A percentile compares a stretch with the other conserved stretches of the same genome.
These are phyloP conservation scores for Lota lota DNA, from an alignment of 2,113 vertebrate genomes.

Conservation along the genomic window DNA sequence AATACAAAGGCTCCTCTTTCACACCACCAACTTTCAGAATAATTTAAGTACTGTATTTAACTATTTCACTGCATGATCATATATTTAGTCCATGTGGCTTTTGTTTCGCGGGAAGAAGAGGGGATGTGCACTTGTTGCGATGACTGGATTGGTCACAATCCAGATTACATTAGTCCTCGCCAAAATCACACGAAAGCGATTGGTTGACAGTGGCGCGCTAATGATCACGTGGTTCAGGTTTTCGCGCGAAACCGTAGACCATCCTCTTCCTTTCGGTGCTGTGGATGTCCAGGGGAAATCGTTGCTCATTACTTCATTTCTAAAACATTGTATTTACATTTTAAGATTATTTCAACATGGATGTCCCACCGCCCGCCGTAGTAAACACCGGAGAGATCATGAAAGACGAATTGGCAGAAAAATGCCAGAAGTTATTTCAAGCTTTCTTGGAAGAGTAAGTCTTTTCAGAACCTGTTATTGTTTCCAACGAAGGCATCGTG, in stretches of 20 bases:
- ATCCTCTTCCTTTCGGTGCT: background rate
- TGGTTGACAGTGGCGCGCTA: conserved; percentile 68
- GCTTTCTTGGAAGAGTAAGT: conserved; percentile 98
- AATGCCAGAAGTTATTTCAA: conserved; percentile 96
- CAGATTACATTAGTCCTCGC: background rate
- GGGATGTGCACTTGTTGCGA: too few relatives aligned
- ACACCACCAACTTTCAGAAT: too few relatives aligned
- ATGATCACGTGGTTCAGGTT: conserved; percentile 58
- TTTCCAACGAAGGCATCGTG: background rate
- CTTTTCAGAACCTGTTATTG: background rate
- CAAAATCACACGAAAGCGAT: conserved; percentile 23
- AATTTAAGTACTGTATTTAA: too few relatives aligned
- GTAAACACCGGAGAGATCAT: conserved; percentile 76
- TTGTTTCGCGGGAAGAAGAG: too few relatives aligned
- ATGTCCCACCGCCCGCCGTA: conserved; percentile 63
- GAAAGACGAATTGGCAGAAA: conserved; percentile 94
- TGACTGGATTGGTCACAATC: background rate
- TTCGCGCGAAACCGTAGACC: conserved; percentile 78
- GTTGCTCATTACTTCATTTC: background rate
- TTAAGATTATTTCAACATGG: conserved; percentile 58
- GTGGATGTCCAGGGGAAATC: background rate
- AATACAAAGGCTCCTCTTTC: too few relatives aligned
- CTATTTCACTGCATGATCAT: too few relatives aligned
- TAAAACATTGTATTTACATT: background rate
- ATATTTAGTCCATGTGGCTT: too few relatives aligned